Percentiles rank a stretch among this genome's conserved stretches.
Evolutionary conservation across 2,113 vertebrate species (phyloP).

Genomic region (Psilopsiagon aurifrons): DNA sequence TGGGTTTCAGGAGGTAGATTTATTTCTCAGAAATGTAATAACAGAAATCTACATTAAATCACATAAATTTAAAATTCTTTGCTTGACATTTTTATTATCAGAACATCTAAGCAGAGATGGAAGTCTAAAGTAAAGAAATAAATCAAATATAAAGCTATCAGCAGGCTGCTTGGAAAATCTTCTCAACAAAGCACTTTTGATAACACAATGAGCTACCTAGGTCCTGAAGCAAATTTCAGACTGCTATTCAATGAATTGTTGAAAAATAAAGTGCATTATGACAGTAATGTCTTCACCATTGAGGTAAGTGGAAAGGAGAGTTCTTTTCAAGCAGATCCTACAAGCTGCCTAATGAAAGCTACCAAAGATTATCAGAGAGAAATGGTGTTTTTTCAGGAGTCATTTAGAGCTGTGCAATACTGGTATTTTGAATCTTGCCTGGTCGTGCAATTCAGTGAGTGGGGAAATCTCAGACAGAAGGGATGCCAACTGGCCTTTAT

Average conservation of each 20-base stretch:
- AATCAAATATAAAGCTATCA: conserved; percentile 49
- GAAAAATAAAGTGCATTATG: conserved; percentile 14
- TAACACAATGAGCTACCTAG: conserved; percentile 8
- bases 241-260: neutral
- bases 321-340: neutral
- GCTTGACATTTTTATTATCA: conserved; percentile 36
- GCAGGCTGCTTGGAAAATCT: conserved; percentile 25
- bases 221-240: conserved; percentile 29
- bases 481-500: neutral
- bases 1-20: neutral
- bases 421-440: neutral
- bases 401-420: neutral
- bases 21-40: conserved; percentile 4
- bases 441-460: neutral
- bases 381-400: neutral
- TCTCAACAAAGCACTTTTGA: conserved; percentile 22
- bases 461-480: neutral
- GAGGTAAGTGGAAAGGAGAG: neutral
- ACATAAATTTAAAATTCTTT: conserved; percentile 25
- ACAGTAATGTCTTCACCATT: neutral
- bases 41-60: conserved; percentile 22
- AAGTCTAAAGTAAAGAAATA: conserved; percentile 32
- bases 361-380: neutral
- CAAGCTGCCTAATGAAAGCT: neutral
- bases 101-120: conserved; percentile 30